Evolutionary conservation across 2,797 vertebrate species (phyloP), one percentile per base, ranked within the genome.

Genomic region (Peromyscus nudipes): DNA sequence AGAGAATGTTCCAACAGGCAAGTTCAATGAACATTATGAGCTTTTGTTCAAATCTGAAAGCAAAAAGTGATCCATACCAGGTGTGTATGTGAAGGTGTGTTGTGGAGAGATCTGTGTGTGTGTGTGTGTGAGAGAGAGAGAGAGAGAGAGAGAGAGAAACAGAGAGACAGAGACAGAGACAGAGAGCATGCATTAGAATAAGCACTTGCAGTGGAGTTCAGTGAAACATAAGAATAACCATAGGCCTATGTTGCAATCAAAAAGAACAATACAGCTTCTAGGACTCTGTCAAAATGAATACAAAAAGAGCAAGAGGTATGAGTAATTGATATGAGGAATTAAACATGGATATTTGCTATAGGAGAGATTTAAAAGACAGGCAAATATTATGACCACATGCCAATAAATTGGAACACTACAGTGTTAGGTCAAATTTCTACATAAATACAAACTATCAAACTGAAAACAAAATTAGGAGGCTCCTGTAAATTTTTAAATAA

Each of bases 371-470:
- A 67, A 96, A 62, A 89, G 71, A 23, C 55, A 55, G 87, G 43
- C 82, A 79, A 88, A 85, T 65, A 85, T 88, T 52, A 81, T 60
- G 6, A 93, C 29, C 6, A 79, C 12, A 46, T 73, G 90, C 23
- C 12, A 52, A 46, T 40, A 73, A 89, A 86, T 86, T 94, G 77
- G 95, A 89, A 92, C 65, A 55, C 55, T 55, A 84, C 52, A 12
- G 4, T 89, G 10, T 89, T 79, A 79, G 34, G 77, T 92, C 89
- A 91, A 34, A 95, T 96, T 95, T 40, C 49, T 92, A 71, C 55
- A 83, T 65, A 40, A 85, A 62, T 84, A 76, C 83, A 91, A 96
- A 85, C 88, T 17, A 92, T 69, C 52, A 92, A 85, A 91, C 2
- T 76, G 43, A 65, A 16, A 92, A 84, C 43, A 76, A 81, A 90